Evolutionary conservation across 2,888 invertebrate species (phyloP).

Genomic region (Cataglyphis cursor): DNA sequence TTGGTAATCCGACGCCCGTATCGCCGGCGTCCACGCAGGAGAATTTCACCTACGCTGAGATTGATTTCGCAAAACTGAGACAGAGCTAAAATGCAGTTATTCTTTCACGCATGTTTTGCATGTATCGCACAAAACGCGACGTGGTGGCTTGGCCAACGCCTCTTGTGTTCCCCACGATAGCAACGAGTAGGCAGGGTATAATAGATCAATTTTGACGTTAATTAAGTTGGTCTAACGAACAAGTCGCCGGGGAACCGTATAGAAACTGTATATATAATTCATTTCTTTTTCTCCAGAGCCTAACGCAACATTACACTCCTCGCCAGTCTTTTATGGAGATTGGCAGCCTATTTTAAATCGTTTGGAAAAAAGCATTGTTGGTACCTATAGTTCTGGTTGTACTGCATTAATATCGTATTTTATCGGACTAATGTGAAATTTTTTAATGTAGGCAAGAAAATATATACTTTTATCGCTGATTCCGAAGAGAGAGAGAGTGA

Average conservation of each 20-base stretch:
- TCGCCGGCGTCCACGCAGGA: constrained; percentile 86
- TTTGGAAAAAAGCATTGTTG: constrained; percentile 53
- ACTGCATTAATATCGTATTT: constrained; percentile 60
- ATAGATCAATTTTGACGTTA: constrained; percentile 73
- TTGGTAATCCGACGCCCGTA: constrained; percentile 82
- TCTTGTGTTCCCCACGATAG: constrained; percentile 59
- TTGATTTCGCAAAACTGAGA: constrained; percentile 91
- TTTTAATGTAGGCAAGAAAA: constrained; percentile 31
- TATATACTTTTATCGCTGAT: constrained; percentile 33
- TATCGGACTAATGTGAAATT: constrained; percentile 54
- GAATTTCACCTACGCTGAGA: constrained; percentile 92
- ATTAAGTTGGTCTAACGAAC: constrained; percentile 55
- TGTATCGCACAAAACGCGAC: constrained; percentile 29
- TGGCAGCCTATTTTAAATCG: constrained; percentile 54
- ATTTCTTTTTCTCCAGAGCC: constrained; percentile 63
- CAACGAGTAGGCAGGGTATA: constrained; percentile 61
- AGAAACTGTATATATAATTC: constrained; percentile 68
- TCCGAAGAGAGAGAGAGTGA: not conserved
- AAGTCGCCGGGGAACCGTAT: constrained; percentile 50
- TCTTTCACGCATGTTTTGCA: constrained; percentile 9
- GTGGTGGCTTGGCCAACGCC: constrained; percentile 58
- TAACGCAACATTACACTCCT: constrained; percentile 54
- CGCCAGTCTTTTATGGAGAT: constrained; percentile 45
- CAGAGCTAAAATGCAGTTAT: constrained; percentile 77
- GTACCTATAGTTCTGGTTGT: constrained; percentile 69